phyloP scores from a whole-genome alignment of 2,797 vertebrate species.

The Aselliscus stoliczkanus region DNA sequence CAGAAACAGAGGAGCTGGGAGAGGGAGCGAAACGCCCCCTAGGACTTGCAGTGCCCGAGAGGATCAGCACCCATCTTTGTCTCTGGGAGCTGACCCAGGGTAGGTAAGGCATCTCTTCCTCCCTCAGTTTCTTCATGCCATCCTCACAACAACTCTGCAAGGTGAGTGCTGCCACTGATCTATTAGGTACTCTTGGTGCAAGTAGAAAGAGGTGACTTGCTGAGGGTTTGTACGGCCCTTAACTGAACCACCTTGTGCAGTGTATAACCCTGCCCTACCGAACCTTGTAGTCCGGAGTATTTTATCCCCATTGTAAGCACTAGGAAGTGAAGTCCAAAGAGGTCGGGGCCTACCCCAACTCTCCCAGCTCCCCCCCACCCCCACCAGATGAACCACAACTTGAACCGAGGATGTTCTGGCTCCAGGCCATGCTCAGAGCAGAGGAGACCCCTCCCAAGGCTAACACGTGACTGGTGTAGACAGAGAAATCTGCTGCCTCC shows the following conservation, averaged over 20 bases:
- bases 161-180: not conserved
- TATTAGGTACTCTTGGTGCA: not conserved
- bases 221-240: not conserved
- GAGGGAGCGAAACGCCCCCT: not conserved
- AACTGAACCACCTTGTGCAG: not conserved
- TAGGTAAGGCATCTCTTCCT: accelerated
- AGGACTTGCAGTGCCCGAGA: not conserved
- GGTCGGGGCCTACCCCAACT: not conserved
- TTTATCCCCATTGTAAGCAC: not conserved
- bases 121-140: not conserved
- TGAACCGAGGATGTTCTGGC: not conserved
- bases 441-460: not conserved
- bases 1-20: not conserved
- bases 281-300: not conserved
- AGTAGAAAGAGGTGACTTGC: not conserved
- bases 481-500: not conserved
- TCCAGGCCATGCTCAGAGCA: not conserved
- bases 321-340: not conserved
- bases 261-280: not conserved
- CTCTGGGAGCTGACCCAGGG: not conserved
- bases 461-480: not conserved
- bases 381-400: too few relatives aligned
- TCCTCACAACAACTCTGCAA: not conserved
- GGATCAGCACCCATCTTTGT: too few relatives aligned
- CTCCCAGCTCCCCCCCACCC: not conserved